Conservation (phyloP, 2,797 vertebrate genomes). For the Peromyscus nudipes region DNA sequence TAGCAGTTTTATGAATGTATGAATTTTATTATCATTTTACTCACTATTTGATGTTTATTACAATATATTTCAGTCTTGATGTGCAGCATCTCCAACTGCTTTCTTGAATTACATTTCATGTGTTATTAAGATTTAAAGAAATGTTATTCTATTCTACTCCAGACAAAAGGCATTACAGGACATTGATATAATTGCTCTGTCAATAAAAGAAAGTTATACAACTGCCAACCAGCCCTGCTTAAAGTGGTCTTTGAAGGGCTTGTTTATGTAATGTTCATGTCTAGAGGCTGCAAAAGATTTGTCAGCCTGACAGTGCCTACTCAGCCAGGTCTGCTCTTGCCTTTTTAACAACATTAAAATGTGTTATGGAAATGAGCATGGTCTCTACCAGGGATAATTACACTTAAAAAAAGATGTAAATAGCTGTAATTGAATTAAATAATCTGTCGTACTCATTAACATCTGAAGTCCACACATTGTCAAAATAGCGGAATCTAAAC, state of each 20-base stretch:
- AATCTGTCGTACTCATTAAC: slow-evolving; percentile 37
- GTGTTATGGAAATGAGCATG: neutral
- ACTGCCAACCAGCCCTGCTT: slow-evolving; percentile 53
- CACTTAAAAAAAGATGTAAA: slow-evolving; percentile 32
- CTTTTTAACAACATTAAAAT: slow-evolving; percentile 27
- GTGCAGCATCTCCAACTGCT: slow-evolving; percentile 1
- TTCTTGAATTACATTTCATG: neutral
- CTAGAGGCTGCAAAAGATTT: slow-evolving; percentile 45
- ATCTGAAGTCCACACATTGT: neutral
- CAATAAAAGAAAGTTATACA: slow-evolving; percentile 78
- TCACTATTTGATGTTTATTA: neutral
- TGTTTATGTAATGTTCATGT: slow-evolving; percentile 1
- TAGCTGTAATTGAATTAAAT: slow-evolving; percentile 5
- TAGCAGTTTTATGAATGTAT: neutral
- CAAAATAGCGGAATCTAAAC: neutral
- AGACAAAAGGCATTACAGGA: slow-evolving; percentile 59
- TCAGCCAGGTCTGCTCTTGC: slow-evolving; percentile 50
- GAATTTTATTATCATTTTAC: neutral
- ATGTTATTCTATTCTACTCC: slow-evolving; percentile 62
- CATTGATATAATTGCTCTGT: slow-evolving; percentile 79
- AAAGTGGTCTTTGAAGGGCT: slow-evolving; percentile 67
- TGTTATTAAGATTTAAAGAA: slow-evolving; percentile 34
- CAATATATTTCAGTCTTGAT: neutral
- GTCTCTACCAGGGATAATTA: neutral
- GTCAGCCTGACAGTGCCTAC: neutral